Conservation (phyloP, 2,113 vertebrate species). For the Hypomesus transpacificus region DNA sequence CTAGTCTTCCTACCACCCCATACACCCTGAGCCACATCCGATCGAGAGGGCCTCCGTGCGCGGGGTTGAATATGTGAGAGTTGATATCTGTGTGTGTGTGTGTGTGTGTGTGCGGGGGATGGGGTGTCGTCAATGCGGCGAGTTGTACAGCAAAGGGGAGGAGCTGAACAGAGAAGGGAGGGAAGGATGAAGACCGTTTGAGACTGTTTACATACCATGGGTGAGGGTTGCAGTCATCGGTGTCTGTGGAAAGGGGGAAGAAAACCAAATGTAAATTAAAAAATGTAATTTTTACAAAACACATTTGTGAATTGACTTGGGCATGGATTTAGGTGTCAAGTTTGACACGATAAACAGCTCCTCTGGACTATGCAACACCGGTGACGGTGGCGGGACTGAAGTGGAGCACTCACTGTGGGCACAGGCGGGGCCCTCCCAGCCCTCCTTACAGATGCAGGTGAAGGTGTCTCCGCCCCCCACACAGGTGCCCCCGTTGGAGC, state of each 20-base stretch:
- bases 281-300: background rate
- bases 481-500: constrained; percentile 90
- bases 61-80: constrained; percentile 5
- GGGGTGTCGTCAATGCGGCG: too few relatives aligned
- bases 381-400: background rate
- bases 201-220: constrained; percentile 82
- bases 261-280: background rate
- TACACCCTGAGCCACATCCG: constrained; percentile 23
- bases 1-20: constrained; percentile 37
- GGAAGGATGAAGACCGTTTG: background rate
- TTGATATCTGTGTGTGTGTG: background rate
- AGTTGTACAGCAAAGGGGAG: constrained; percentile 46
- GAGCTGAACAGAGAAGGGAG: constrained; percentile 22
- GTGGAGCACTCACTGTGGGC: constrained; percentile 80
- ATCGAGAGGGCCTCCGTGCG: constrained; percentile 27
- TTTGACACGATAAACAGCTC: background rate
- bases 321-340: background rate
- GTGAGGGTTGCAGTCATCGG: constrained; percentile 93
- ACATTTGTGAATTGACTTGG: too few relatives aligned
- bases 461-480: constrained; percentile 92
- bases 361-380: background rate
- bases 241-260: constrained; percentile 72
- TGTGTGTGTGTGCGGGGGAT: background rate
- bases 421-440: constrained; percentile 95
- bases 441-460: constrained; percentile 96